Conservation (phyloP, 2,113 vertebrate genomes). For the Crotalus horridus region DNA sequence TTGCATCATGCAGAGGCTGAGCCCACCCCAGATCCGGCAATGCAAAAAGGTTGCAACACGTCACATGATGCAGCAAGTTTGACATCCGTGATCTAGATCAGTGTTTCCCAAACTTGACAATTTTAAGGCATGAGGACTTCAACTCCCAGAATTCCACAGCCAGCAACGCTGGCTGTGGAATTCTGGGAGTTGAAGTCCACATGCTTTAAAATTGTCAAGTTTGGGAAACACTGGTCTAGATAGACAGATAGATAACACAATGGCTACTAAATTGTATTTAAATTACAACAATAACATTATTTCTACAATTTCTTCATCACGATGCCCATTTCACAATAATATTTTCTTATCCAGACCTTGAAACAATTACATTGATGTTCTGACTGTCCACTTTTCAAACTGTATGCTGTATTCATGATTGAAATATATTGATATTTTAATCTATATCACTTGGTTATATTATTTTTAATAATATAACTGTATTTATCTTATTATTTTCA, state of each 20-base stretch:
- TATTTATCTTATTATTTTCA: background rate
- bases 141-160: no score
- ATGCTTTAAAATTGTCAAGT: no score
- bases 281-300: background rate
- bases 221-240: no score
- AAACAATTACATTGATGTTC: background rate
- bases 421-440: no score
- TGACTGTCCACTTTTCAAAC: background rate
- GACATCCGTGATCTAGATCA: background rate
- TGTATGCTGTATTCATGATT: background rate
- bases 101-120: no score
- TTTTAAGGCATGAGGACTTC: no score
- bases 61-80: no score
- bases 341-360: background rate
- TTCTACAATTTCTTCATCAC: background rate
- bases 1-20: no score
- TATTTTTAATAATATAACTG: background rate
- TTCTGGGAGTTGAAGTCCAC: no score
- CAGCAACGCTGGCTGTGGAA: no score
- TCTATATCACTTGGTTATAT: background rate
- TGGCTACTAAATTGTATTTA: background rate
- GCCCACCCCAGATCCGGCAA: no score
- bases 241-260: background rate
- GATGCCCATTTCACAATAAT: background rate
- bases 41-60: no score